Evolutionary conservation across 2,888 invertebrate genomes (phyloP), one percentile per base, ranked within the genome.

Genomic region (Oligia fasciuncula): DNA sequence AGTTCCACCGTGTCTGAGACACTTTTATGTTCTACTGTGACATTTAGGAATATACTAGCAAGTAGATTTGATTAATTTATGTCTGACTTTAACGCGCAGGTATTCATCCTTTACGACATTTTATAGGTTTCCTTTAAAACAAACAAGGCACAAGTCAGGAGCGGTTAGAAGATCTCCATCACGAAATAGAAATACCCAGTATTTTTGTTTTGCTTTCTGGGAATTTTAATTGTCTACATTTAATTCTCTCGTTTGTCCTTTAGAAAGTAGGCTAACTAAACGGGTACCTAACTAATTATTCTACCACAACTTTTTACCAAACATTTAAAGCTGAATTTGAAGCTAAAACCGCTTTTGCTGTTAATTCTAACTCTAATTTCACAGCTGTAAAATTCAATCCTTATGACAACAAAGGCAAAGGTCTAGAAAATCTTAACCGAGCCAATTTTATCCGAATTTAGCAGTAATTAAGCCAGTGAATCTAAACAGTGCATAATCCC

Each of bases 81-180:
- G 69, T 54, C 69, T 73, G 88, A 85, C 88, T 76, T 71, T 81
- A 77, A 69, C 73, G 60, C 54, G 66, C 57, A 17, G 54, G 76
- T 85, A 72, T 76, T 80, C 69, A 85, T 80, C 71, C 46, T 67
- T 43, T 63, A 68, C 73, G 63, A 77, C n/a, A 75, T 85, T 85
- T 81, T 85, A 82, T 85, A 88, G 76, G 77, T 87, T 74, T 81
- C 76, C 40, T 60, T 87, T 80, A 73, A 70, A 85, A 80, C 73
- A 54, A 73, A 65, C 57, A 51, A n/a, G 85, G 40, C 49, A 29
- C 69, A 88, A 85, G 85, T 77, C 23, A 87, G 19, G 23, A 77
- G 88, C 74, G 77, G 17, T 63, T 46, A 11, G 51, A 62, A 17
- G 51, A 49, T 49, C 0, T 35, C 0, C 17, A n/a, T 60, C 11